Percentiles rank a stretch among this genome's conserved stretches.
These are phyloP conservation scores for Phaethon lepturus DNA, from an alignment of 2,113 vertebrate genomes.

Conservation along the genomic window DNA sequence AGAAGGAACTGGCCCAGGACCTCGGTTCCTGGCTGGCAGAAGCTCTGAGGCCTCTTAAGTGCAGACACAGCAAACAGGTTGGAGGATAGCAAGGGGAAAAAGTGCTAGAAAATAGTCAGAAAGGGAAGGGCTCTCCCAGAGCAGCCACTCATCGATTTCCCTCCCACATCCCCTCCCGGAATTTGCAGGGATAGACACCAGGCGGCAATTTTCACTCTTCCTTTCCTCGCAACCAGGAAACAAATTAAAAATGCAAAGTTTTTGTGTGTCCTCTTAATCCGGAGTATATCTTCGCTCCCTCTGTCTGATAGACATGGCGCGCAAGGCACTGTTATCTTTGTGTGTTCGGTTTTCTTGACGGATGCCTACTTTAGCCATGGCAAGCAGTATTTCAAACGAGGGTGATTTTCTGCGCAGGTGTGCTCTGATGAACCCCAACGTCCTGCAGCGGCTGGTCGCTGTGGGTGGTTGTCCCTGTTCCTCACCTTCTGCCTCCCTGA, in stretches of 20 bases:
- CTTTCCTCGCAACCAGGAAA: not conserved
- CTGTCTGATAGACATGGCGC: rapidly evolving
- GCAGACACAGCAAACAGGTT: not conserved
- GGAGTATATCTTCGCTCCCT: not conserved
- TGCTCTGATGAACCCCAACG: rapidly evolving
- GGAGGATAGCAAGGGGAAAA: not conserved
- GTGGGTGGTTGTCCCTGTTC: not conserved
- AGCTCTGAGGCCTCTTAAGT: not conserved
- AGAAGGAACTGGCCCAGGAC: not conserved
- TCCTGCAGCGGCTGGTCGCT: not conserved
- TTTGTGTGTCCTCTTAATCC: no score
- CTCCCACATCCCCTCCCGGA: not conserved
- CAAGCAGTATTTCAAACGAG: not conserved
- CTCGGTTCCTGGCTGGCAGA: not conserved
- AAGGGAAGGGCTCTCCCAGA: not conserved
- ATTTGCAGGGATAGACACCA: not conserved
- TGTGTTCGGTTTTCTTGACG: not conserved
- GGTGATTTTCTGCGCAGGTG: not conserved
- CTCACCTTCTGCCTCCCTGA: not conserved
- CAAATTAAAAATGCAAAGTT: not conserved
- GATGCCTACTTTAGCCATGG: rapidly evolving
- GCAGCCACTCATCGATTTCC: not conserved
- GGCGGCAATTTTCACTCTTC: not conserved
- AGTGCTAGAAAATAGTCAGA: not conserved
- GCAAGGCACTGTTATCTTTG: rapidly evolving